Conservation (phyloP, 2,888 invertebrate genomes). For the Tinea pellionella region DNA sequence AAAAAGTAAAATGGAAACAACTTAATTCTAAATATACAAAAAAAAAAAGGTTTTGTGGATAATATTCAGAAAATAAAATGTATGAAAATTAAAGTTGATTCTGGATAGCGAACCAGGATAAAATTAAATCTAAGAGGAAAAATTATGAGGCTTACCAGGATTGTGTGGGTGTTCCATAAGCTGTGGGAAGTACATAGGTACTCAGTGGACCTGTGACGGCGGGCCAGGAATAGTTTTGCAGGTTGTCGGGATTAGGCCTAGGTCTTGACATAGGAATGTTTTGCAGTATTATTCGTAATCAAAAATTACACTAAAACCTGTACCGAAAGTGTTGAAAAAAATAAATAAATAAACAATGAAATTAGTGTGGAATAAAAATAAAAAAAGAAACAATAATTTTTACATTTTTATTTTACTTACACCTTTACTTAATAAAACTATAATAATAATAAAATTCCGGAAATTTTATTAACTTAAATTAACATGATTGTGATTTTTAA, state of each 20-base stretch:
- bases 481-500: constrained; percentile 8
- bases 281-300: constrained; percentile 19
- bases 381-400: not conserved
- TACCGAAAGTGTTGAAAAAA: constrained; percentile 17
- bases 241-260: constrained; percentile 60
- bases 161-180: constrained; percentile 60
- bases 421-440: constrained; percentile 9
- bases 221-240: constrained; percentile 59
- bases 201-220: constrained; percentile 57
- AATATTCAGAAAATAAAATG: not conserved
- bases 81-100: not conserved
- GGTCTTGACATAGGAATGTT: constrained; percentile 56
- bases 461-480: constrained; percentile 8
- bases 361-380: not conserved
- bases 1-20: not conserved
- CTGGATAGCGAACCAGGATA: constrained; percentile 22
- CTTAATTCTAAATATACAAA: not conserved
- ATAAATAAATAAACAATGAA: not conserved
- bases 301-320: not conserved
- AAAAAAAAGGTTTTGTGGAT: not conserved
- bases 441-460: constrained; percentile 1
- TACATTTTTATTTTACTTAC: constrained; percentile 11
- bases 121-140: constrained; percentile 60
- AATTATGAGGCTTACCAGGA: constrained; percentile 56
- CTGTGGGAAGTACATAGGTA: constrained; percentile 59